phyloP scores from a whole-genome alignment of 2,113 vertebrate genomes.

The Cottus gobio region DNA sequence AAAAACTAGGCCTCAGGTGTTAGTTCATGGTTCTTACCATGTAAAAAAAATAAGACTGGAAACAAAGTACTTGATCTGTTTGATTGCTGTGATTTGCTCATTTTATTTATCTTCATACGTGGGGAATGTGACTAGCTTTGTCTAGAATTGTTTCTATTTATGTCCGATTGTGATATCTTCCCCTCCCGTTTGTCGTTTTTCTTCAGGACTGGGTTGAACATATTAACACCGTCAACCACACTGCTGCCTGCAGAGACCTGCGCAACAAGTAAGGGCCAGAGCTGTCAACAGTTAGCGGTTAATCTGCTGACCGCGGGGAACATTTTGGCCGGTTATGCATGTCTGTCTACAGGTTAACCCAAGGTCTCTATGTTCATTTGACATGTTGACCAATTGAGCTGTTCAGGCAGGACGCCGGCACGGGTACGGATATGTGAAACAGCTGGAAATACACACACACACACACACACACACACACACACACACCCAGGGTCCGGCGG shows the following conservation, averaged over 20 bases:
- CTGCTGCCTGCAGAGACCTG: constrained; percentile 89
- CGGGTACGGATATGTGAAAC: not conserved
- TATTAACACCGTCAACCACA: constrained; percentile 89
- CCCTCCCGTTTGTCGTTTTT: constrained; percentile 46
- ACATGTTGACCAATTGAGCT: not conserved
- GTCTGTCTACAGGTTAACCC: not conserved
- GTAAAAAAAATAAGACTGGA: not conserved
- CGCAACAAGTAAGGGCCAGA: constrained; percentile 88
- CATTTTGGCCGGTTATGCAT: not conserved
- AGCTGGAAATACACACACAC: too few species aligned
- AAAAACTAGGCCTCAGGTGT: not conserved
- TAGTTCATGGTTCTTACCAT: not conserved
- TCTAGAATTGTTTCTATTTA: not conserved
- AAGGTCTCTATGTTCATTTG: not conserved
- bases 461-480: too few species aligned
- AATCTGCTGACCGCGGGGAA: not conserved
- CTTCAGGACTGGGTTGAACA: constrained; percentile 91
- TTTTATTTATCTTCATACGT: not conserved
- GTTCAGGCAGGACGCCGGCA: not conserved
- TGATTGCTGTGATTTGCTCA: not conserved
- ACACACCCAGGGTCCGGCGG: too few species aligned
- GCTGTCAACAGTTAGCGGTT: not conserved
- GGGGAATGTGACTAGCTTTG: constrained; percentile 7
- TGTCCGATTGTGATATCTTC: constrained; percentile 2
- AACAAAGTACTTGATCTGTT: not conserved